phyloP scores from a whole-genome alignment of 2,797 vertebrate species.

The Brotula barbata region DNA sequence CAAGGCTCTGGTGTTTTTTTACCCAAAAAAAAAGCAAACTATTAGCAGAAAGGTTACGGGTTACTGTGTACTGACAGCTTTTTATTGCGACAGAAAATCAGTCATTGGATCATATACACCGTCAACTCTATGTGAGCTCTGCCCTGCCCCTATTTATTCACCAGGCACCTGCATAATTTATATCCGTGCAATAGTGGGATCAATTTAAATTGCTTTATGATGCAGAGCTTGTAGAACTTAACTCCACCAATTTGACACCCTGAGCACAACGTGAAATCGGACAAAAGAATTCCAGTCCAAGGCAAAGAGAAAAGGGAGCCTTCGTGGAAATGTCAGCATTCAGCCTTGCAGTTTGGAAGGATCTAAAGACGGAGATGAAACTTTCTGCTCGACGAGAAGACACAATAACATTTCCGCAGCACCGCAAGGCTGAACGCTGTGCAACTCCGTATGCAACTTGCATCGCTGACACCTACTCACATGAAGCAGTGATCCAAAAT shows the following conservation, averaged over 20 bases:
- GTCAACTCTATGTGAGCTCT: slow-evolving; percentile 19
- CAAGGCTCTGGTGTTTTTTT: too few species aligned
- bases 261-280: slow-evolving; percentile 24
- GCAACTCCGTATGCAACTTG: background rate
- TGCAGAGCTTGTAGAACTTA: slow-evolving; percentile 31
- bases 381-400: slow-evolving; percentile 13
- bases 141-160: slow-evolving; percentile 35
- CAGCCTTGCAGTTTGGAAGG: slow-evolving; percentile 11
- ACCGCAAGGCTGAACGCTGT: background rate
- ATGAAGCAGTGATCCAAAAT: too few species aligned
- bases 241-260: slow-evolving; percentile 27
- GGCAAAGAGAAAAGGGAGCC: slow-evolving; percentile 17
- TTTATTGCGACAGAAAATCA: slow-evolving; percentile 16
- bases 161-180: slow-evolving; percentile 31
- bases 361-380: slow-evolving; percentile 8
- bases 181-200: slow-evolving; percentile 29
- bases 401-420: slow-evolving; percentile 7
- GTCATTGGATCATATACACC: slow-evolving; percentile 6
- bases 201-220: slow-evolving; percentile 38
- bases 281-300: slow-evolving; percentile 23
- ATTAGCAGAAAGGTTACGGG: slow-evolving; percentile 24
- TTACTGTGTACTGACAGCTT: slow-evolving; percentile 22
- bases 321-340: slow-evolving; percentile 5
- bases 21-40: too few species aligned
- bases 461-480: too few species aligned